Evolutionary conservation across 2,113 vertebrate species (phyloP), one percentile per base, ranked within the genome.

Genomic region (Isurus oxyrinchus): DNA sequence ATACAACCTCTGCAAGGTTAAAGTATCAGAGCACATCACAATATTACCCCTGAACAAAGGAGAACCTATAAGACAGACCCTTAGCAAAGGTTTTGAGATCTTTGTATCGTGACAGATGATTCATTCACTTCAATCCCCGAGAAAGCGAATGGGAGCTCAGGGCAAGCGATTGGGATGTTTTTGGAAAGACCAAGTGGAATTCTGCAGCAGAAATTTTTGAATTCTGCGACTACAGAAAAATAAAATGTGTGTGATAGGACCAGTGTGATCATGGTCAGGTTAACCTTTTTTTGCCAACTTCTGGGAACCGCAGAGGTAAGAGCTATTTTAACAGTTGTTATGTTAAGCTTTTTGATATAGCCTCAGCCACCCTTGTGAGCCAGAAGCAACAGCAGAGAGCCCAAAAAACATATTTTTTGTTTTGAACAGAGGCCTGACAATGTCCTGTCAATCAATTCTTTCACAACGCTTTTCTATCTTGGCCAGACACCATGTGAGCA

Each of bases 241-340:
- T 55, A 59, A 61, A 91, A 91, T 91, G 35, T 91, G 53, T 55
- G 53, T 31, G 88, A 91, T 31, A 59, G 49, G 88, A 35, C 53
- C 88, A 61, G 55, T 91, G 88, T 91, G 61, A 91, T 91, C 59
- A 91, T 91, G 88, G 88, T 91, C 88, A 91, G 55, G 88, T 91
- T 91, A 59, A 91, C 3, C 88, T 59, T 91, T 59, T 91, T 59
- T 90, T 91, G 35, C 44, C 88, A 59, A 91, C 31, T n/a, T 59
- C 25, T 91, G 57, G 88, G 88, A 91, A 61, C 88, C 88, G 8
- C 88, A 91, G 88, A 59, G 57, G 88, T 91, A 59, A 59, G 88
- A 91, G 88, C 88, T 91, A 59, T 91, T 91, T 91, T 27, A 55
- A 91, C 88, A 59, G 53, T 91, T 55, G 57, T 91, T 91, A 91